Conservation (phyloP, 30 jellyfish, hydroid and myxozoan species). For the Hydractinia symbiolongicarpus region DNA sequence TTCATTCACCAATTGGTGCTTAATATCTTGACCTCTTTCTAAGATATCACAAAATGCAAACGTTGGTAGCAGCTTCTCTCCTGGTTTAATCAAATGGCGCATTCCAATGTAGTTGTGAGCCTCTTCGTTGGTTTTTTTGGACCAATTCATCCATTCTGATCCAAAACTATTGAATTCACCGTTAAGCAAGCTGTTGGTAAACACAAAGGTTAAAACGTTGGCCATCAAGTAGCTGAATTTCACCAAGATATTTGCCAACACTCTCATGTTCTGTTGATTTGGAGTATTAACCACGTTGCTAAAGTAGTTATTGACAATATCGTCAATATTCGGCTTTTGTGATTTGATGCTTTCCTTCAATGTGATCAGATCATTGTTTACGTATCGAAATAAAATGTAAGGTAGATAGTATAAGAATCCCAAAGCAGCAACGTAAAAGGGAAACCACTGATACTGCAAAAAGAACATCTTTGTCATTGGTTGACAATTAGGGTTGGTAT, state of each 20-base stretch:
- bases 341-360: conserved; percentile 17
- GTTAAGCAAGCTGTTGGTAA: conserved; percentile 20
- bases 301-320: conserved; percentile 14
- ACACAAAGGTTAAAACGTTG: conserved; percentile 16
- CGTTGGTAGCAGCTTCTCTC: conserved; percentile 27
- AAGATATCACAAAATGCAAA: conserved; percentile 32
- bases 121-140: not conserved
- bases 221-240: conserved; percentile 21
- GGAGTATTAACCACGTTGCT: not conserved
- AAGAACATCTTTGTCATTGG: conserved; percentile 21
- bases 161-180: conserved; percentile 21
- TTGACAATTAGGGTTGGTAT: conserved; percentile 1
- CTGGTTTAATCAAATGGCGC: conserved; percentile 20
- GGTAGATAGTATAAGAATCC: conserved; percentile 18
- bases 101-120: conserved; percentile 24
- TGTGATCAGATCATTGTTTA: conserved; percentile 24
- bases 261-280: conserved; percentile 7
- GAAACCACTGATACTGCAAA: conserved; percentile 36
- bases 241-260: conserved; percentile 12
- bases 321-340: conserved; percentile 11
- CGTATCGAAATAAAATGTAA: conserved; percentile 10
- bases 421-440: conserved; percentile 17
- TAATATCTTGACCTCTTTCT: conserved; percentile 16
- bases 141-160: conserved; percentile 22
- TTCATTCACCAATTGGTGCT: not conserved